Evolutionary conservation across 2,888 invertebrate species (phyloP).

Genomic region (Sisyra terminalis): DNA sequence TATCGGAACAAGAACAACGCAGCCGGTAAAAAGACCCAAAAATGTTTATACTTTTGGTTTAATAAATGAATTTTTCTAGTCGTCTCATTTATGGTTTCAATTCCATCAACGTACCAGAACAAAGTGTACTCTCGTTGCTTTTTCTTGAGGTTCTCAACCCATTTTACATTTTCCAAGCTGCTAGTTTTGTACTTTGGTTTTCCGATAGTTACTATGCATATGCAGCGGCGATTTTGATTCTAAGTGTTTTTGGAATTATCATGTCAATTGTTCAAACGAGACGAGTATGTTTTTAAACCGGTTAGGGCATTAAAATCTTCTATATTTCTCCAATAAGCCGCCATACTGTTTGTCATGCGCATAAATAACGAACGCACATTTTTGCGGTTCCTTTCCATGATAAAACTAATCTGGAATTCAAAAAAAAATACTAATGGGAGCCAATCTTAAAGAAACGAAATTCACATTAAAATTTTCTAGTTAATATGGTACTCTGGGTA

Average conservation of each 20-base stretch:
- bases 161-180: constrained; percentile 90
- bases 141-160: constrained; percentile 81
- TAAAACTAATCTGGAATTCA: too few relatives aligned
- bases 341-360: too few relatives aligned
- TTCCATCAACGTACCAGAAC: constrained; percentile 67
- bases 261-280: constrained; percentile 65
- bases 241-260: constrained; percentile 70
- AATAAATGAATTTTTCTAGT: constrained; percentile 35
- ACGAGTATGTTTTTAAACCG: background rate
- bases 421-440: too few relatives aligned
- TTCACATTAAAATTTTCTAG: too few relatives aligned
- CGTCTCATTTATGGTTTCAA: constrained; percentile 68
- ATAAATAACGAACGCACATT: too few relatives aligned
- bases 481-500: too few relatives aligned
- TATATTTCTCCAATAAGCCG: too few relatives aligned
- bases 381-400: too few relatives aligned
- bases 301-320: too few relatives aligned
- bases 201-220: constrained; percentile 79
- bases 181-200: constrained; percentile 79
- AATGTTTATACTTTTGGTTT: background rate
- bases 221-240: constrained; percentile 66
- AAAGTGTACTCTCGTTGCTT: constrained; percentile 51
- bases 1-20: constrained; percentile 37
- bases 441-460: too few relatives aligned
- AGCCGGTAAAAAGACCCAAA: constrained; percentile 34